Evolutionary conservation across 1,140 invertebrate genomes (phyloP).

Genomic region (Apis dorsata): DNA sequence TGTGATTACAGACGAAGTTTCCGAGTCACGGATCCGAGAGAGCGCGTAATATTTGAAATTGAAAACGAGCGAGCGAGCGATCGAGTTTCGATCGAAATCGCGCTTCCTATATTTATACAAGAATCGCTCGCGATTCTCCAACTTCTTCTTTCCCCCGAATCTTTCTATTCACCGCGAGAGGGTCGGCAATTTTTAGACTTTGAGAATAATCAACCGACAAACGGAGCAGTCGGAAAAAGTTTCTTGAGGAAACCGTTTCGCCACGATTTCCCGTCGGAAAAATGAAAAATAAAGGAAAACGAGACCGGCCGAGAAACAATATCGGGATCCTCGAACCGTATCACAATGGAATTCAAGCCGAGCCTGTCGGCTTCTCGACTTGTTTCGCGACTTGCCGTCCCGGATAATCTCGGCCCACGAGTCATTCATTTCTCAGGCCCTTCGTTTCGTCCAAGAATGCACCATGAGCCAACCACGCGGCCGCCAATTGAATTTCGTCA

Average conservation of each 20-base stretch:
- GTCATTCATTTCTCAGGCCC: background rate
- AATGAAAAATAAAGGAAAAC: background rate
- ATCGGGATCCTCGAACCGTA: background rate
- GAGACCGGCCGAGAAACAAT: constrained; percentile 6
- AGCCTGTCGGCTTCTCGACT: background rate
- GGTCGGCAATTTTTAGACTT: background rate
- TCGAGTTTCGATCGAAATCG: background rate
- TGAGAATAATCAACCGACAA: background rate
- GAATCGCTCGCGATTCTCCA: too few species aligned
- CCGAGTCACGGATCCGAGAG: background rate
- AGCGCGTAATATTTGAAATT: background rate
- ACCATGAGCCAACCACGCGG: background rate
- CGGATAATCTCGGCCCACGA: background rate
- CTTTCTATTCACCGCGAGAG: background rate
- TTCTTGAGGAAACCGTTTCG: background rate
- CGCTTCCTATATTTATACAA: too few species aligned
- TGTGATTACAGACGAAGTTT: background rate
- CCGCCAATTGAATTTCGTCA: constrained; percentile 42
- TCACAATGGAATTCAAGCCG: constrained; percentile 3
- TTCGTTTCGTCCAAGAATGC: constrained; percentile 16
- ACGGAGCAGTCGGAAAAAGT: background rate
- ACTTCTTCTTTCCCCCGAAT: background rate
- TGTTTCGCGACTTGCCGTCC: background rate
- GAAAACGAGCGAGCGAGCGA: too few species aligned
- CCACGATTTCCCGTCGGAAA: background rate